Base-by-base conservation (phyloP, 2,113 vertebrate genomes). In the Microtus oregoni region DNA sequence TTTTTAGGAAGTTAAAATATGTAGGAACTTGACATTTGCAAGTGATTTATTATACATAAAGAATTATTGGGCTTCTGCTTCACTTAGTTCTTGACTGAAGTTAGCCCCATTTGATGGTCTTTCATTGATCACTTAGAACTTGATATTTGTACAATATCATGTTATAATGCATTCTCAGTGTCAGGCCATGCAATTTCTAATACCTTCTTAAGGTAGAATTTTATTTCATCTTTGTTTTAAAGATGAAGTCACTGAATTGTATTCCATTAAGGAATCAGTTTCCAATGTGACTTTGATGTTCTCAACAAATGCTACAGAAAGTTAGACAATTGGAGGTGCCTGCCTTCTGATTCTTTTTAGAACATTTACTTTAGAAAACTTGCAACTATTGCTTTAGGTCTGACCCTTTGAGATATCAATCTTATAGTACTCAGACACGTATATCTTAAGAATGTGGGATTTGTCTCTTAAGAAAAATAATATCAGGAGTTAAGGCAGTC, bases 391-490 rank as follows among this genome's bases (percentile, higher is more conserved):
- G 32, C 10, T 10, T 81, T 32, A 24, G 10, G 32, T n/a, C 61
- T 86, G 61, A 58, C 19, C 63, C 22, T 89, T 87, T 65, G 61
- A 50, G 41, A 96, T 86, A n/a, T 87, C 55, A 86, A 73, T 95
- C 8, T 81, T 88, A n/a, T 78, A 41, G 6, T 93, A 72, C 13
- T 14, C 32, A 41, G 30, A 89, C 85, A 85, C n/a, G 9, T 50
- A 61, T 85, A 89, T 82, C 70, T 92, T 50, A 83, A 65, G 35
- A 70, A 87, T 28, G 50, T 87, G 52, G 35, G 20, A 83, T 58
- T 79, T 41, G 30, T 47, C 4, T 17, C 19, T 72, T 47, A 81
- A 55, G 70, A 92, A 91, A 75, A 41, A 6, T 44, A 81, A 82
- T 91, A 7, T 7, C 3, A 76, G 38, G 30, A 87, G 30, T 35